Evolutionary conservation across 2,113 vertebrate genomes (phyloP).

Genomic region (Dolichotis patagonum): DNA sequence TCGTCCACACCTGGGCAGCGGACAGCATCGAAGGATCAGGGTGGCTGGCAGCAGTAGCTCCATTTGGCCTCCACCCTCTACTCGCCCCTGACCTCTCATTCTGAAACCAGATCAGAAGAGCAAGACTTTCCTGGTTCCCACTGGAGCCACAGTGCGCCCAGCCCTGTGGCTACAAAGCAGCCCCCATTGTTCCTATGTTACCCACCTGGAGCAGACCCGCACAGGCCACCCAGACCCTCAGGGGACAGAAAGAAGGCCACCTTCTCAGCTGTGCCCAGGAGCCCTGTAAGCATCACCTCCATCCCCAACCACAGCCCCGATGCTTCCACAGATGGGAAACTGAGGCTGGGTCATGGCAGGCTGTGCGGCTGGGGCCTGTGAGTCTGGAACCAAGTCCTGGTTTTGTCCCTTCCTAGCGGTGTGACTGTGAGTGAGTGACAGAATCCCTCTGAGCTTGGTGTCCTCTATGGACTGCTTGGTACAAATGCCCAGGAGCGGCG

Average conservation of each 20-base stretch:
- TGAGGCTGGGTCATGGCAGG: neutral
- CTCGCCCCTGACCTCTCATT: neutral
- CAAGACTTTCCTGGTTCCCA: neutral
- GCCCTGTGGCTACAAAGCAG: neutral
- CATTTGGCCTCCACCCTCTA: neutral
- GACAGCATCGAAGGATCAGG: neutral
- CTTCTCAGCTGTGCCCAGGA: too few species aligned
- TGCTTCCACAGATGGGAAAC: neutral
- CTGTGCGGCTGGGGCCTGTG: neutral
- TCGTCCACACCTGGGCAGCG: slow-evolving; percentile 92
- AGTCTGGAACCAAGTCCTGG: neutral
- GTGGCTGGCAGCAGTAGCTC: rapidly evolving
- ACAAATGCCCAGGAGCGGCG: neutral
- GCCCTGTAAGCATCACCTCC: neutral
- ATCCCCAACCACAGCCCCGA: rapidly evolving
- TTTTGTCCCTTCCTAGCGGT: neutral
- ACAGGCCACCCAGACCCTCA: too few species aligned
- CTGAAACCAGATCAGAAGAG: neutral
- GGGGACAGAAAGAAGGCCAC: too few species aligned
- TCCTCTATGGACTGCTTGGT: neutral
- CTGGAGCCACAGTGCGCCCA: neutral
- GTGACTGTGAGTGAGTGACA: neutral
- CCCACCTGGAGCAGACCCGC: too few species aligned
- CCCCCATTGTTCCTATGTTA: rapidly evolving
- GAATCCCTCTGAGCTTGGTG: too few species aligned